Percentiles rank a stretch among this genome's conserved stretches.
phyloP scores from a whole-genome alignment of 92 coral and sea anemone genomes.

The Bergia puertoricense region DNA sequence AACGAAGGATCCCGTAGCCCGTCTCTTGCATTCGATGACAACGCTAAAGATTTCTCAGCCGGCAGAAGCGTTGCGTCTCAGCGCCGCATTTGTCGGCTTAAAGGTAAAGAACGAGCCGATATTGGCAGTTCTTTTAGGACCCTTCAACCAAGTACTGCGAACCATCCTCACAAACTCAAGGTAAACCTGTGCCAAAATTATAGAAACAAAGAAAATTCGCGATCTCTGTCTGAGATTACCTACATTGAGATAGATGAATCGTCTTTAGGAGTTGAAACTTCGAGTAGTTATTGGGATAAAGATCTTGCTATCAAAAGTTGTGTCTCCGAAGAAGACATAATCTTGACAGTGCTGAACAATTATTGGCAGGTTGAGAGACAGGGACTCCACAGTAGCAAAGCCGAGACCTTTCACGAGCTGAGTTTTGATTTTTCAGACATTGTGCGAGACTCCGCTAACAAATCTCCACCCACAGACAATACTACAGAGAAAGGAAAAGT shows the following conservation, averaged over 20 bases:
- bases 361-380: slow-evolving; percentile 32
- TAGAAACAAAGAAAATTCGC: not conserved
- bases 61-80: not conserved
- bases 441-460: not conserved
- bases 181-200: not conserved
- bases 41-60: not conserved
- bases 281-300: not conserved
- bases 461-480: not conserved
- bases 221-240: not conserved
- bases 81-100: not conserved
- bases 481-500: not conserved
- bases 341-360: slow-evolving; percentile 11
- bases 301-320: not conserved
- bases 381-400: not conserved
- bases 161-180: not conserved
- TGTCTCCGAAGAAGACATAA: slow-evolving; percentile 14
- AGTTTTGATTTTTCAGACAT: slow-evolving; percentile 23
- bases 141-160: not conserved
- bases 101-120: not conserved
- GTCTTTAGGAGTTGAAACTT: not conserved
- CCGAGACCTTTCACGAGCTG: not conserved
- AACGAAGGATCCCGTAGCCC: not conserved
- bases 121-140: not conserved
- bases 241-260: not conserved
- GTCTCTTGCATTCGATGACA: not conserved